Percentiles rank a stretch among this genome's conserved stretches.
Conservation (phyloP, 2,888 invertebrate species). For the Antheraea assamensis region DNA sequence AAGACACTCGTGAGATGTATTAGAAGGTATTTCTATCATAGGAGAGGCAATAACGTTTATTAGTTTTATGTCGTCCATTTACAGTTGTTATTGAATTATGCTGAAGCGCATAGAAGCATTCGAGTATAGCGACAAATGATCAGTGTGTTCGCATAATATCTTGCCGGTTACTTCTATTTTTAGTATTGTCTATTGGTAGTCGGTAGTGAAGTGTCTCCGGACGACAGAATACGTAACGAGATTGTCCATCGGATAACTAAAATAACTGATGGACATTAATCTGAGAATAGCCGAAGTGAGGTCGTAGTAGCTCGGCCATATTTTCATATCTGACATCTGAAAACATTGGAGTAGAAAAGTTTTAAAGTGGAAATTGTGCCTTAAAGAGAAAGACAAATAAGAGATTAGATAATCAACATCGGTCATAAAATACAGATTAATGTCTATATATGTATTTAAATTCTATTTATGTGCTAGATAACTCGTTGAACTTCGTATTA, state of each 20-base stretch:
- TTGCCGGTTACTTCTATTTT: not conserved
- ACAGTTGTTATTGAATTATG: constrained; percentile 7
- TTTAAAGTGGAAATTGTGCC: too few species aligned
- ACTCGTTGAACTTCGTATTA: too few species aligned
- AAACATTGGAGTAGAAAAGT: too few species aligned
- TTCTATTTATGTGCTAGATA: too few species aligned
- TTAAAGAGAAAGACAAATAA: too few species aligned
- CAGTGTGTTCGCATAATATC: not conserved
- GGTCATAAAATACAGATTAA: too few species aligned
- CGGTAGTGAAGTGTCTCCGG: not conserved
- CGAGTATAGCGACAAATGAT: not conserved
- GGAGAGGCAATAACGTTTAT: constrained; percentile 43
- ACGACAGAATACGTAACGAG: not conserved
- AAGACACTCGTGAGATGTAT: constrained; percentile 77
- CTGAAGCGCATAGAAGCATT: not conserved
- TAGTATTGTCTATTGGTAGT: not conserved
- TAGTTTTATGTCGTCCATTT: constrained; percentile 20
- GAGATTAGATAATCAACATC: too few species aligned
- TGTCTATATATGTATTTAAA: too few species aligned
- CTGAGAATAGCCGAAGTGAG: not conserved
- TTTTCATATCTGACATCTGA: not conserved
- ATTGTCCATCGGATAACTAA: not conserved
- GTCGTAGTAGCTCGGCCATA: not conserved
- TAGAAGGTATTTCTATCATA: constrained; percentile 55
- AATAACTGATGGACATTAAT: not conserved